Conservation (phyloP, 2,797 vertebrate genomes). For the Arctocebus calabarensis region DNA sequence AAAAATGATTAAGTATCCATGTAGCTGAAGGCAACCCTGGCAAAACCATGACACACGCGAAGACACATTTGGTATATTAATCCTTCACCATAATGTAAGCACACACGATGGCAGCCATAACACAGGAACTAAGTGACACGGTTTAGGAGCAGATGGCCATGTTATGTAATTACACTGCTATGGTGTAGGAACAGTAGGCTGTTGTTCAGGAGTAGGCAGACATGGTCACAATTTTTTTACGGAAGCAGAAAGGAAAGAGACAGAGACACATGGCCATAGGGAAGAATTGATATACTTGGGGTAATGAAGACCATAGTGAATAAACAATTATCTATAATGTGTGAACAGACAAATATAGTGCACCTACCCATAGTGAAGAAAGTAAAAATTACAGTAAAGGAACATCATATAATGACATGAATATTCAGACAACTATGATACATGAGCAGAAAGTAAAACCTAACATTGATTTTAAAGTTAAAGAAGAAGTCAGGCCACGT, state of each 20-base stretch:
- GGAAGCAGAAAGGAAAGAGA: background rate
- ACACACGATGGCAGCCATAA: background rate
- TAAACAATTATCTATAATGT: background rate
- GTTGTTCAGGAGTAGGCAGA: background rate
- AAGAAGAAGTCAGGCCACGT: background rate
- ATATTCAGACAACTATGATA: background rate
- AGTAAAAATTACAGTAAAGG: background rate
- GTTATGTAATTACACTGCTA: background rate
- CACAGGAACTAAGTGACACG: background rate
- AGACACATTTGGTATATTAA: background rate
- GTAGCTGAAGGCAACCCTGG: background rate
- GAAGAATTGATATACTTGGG: conserved; percentile 12
- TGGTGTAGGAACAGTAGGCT: background rate
- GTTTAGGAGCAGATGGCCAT: conserved; percentile 15
- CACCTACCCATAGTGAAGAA: background rate
- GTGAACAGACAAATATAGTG: background rate
- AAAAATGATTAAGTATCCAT: background rate
- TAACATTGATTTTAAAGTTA: background rate
- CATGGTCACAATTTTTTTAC: background rate
- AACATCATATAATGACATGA: background rate
- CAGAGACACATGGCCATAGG: background rate
- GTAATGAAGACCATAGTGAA: background rate
- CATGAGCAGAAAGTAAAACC: background rate
- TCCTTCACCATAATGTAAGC: background rate
- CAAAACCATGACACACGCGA: background rate